A percentile compares a stretch with the other conserved stretches of the same genome.
Conservation (phyloP, 1,140 invertebrate species). For the Orchesella cincta region DNA sequence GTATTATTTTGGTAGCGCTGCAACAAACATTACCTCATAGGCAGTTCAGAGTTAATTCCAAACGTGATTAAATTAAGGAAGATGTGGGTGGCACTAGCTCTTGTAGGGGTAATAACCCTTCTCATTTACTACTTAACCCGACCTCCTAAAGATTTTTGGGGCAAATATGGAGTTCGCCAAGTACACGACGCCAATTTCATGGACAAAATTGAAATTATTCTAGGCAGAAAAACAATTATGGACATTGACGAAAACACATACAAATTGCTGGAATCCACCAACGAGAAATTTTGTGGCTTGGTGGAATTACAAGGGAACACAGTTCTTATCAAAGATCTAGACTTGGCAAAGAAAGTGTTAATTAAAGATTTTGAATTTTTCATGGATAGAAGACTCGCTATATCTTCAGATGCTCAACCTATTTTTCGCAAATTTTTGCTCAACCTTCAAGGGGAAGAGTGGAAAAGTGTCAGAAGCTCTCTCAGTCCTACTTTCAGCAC, state of each 20-base stretch:
- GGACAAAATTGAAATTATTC: background rate
- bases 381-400: background rate
- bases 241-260: background rate
- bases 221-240: background rate
- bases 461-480: background rate
- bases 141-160: background rate
- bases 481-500: background rate
- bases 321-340: background rate
- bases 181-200: background rate
- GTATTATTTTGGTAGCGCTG: too few species aligned
- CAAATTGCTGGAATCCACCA: background rate
- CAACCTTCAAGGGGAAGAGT: background rate
- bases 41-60: too few species aligned
- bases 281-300: background rate
- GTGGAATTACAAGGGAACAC: background rate
- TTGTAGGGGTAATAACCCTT: background rate
- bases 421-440: background rate
- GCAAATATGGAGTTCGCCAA: background rate
- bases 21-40: too few species aligned
- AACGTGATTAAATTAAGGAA: background rate
- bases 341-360: background rate
- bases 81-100: background rate
- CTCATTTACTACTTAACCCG: background rate
- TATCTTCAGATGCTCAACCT: background rate
- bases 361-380: constrained; percentile 19